These are phyloP conservation scores for Synergus japonicus DNA, from an alignment of 2,888 invertebrate species.

Conservation along the genomic window DNA sequence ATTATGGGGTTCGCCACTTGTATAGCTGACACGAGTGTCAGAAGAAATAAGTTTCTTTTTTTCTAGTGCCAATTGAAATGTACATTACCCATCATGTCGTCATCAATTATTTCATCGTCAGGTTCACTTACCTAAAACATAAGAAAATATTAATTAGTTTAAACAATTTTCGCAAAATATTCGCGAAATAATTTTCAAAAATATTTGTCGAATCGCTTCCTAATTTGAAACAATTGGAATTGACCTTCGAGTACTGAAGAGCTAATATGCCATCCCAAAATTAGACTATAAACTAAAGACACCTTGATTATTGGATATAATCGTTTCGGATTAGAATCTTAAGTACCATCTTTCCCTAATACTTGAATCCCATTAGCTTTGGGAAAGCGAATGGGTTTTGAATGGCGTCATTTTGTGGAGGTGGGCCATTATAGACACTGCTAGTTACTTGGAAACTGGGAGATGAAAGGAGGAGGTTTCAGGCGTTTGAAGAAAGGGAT, in stretches of 20 bases:
- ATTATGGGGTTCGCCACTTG: constrained; percentile 49
- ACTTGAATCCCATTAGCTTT: constrained; percentile 55
- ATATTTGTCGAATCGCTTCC: neutral
- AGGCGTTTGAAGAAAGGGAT: neutral
- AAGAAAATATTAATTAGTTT: constrained; percentile 39
- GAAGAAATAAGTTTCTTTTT: neutral
- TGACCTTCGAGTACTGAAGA: neutral
- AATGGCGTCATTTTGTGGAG: constrained; percentile 68
- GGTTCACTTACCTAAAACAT: constrained; percentile 67
- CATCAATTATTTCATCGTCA: neutral
- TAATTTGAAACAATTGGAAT: neutral
- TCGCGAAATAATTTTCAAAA: too few relatives aligned
- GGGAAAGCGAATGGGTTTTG: constrained; percentile 62
- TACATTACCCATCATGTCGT: neutral
- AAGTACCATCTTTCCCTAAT: constrained; percentile 18
- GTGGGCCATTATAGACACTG: constrained; percentile 69
- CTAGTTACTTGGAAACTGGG: constrained; percentile 67
- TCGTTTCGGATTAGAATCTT: constrained; percentile 11
- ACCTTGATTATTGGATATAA: constrained; percentile 11
- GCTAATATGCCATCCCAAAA: neutral
- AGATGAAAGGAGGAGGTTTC: constrained; percentile 37
- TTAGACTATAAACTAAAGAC: constrained; percentile 1
- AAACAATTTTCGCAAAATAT: neutral
- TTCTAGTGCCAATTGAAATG: neutral
- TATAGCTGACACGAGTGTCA: neutral